These are phyloP conservation scores for Athalia rosae DNA, from an alignment of 2,888 invertebrate genomes.

Conservation along the genomic window DNA sequence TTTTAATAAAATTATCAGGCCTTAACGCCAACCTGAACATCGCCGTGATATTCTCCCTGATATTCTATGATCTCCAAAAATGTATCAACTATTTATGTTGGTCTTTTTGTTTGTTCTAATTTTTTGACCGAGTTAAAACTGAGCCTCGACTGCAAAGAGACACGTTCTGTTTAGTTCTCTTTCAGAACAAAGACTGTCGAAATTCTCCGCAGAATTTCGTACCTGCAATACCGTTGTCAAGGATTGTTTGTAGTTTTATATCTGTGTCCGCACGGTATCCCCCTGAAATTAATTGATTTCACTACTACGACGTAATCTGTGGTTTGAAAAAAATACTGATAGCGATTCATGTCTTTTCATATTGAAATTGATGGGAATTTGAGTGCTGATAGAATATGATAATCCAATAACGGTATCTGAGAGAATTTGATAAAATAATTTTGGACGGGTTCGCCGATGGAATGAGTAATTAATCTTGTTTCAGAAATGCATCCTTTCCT, in stretches of 20 bases:
- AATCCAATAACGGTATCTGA: slow-evolving; percentile 3
- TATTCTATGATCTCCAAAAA: background rate
- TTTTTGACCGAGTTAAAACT: no score
- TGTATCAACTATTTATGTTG: background rate
- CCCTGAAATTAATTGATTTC: slow-evolving; percentile 11
- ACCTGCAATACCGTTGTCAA: slow-evolving; percentile 30
- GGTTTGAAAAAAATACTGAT: background rate
- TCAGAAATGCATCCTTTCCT: slow-evolving; percentile 5
- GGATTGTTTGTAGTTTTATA: slow-evolving; percentile 48
- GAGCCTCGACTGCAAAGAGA: no score
- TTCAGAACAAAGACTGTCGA: background rate
- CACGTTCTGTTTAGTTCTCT: no score
- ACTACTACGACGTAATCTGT: background rate
- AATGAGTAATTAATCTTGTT: background rate
- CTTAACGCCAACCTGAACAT: no score
- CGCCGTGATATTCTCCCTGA: background rate
- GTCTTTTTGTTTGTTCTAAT: no score
- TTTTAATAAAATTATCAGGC: no score
- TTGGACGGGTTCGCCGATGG: background rate
- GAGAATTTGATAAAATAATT: background rate
- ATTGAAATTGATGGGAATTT: slow-evolving; percentile 13
- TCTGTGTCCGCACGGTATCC: background rate
- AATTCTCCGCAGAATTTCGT: background rate
- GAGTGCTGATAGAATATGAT: slow-evolving; percentile 4
- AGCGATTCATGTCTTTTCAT: background rate